Evolutionary conservation across 2,113 vertebrate genomes (phyloP).

Genomic region (Gambusia holbrooki): DNA sequence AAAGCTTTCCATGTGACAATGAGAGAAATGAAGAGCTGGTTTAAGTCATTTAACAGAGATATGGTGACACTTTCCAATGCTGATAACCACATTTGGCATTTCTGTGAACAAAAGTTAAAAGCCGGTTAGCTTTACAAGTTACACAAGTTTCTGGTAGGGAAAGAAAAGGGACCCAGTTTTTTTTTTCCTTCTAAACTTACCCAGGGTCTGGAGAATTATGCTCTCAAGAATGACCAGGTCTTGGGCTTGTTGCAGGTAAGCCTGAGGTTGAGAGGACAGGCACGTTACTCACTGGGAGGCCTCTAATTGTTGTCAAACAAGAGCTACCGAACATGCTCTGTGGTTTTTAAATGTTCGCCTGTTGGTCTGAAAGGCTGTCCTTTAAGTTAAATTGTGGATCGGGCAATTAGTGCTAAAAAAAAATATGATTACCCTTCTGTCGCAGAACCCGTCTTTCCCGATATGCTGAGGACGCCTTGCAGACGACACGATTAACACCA

Average conservation of each 20-base stretch:
- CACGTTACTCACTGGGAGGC: slow-evolving; percentile 86
- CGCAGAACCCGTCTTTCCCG: neutral
- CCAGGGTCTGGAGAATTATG: slow-evolving; percentile 99
- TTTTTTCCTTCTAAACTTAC: slow-evolving; percentile 87
- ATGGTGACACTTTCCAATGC: slow-evolving; percentile 40
- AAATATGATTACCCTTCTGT: neutral
- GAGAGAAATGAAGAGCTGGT: slow-evolving; percentile 20
- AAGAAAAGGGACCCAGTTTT: slow-evolving; percentile 66
- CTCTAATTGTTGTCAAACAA: slow-evolving; percentile 51
- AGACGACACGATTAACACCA: neutral
- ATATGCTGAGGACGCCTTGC: slow-evolving; percentile 5
- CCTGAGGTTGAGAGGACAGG: slow-evolving; percentile 92
- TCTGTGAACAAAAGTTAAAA: slow-evolving; percentile 68
- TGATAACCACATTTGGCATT: slow-evolving; percentile 31
- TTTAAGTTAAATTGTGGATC: neutral
- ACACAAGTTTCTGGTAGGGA: slow-evolving; percentile 63
- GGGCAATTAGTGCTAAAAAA: neutral
- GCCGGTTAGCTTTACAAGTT: slow-evolving; percentile 61
- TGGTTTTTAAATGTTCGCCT: neutral
- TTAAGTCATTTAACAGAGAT: slow-evolving; percentile 2
- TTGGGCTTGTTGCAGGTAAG: slow-evolving; percentile 99
- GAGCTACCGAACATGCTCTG: slow-evolving; percentile 28
- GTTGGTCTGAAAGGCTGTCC: slow-evolving; percentile 11
- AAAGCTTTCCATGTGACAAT: neutral
- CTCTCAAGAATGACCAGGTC: slow-evolving; percentile 99